These are phyloP conservation scores for Anomalospiza imberbis DNA, from an alignment of 2,797 vertebrate genomes.

Conservation along the genomic window DNA sequence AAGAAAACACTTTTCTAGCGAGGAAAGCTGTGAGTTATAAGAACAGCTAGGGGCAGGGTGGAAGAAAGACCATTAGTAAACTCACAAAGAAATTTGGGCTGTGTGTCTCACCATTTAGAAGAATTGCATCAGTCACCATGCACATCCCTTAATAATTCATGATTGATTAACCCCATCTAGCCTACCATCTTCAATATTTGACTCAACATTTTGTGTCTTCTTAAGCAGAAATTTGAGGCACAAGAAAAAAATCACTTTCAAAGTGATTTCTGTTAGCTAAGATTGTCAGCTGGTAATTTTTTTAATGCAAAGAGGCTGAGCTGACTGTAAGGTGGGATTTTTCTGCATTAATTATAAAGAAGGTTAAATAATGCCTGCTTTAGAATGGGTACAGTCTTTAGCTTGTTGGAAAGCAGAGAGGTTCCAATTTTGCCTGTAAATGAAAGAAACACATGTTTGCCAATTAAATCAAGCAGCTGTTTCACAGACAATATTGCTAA, in stretches of 20 bases:
- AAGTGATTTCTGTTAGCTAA: neutral
- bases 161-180: neutral
- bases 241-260: neutral
- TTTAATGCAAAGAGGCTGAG: neutral
- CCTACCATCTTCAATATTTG: neutral
- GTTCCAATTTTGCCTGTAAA: constrained; percentile 65
- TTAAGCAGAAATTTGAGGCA: neutral
- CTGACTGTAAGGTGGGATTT: neutral
- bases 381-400: constrained; percentile 33
- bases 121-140: neutral
- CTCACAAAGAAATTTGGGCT: neutral
- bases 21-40: neutral
- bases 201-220: neutral
- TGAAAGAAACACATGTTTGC: constrained; percentile 68
- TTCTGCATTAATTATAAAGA: constrained; percentile 38
- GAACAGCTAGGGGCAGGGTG: neutral
- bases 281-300: neutral
- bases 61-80: neutral
- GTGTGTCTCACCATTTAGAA: neutral
- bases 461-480: constrained; percentile 74
- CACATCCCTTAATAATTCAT: neutral
- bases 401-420: constrained; percentile 58
- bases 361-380: constrained; percentile 43
- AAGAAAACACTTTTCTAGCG: neutral
- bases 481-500: constrained; percentile 69